Conservation (phyloP, 2,797 vertebrate genomes). For the Eospalax fontanierii region DNA sequence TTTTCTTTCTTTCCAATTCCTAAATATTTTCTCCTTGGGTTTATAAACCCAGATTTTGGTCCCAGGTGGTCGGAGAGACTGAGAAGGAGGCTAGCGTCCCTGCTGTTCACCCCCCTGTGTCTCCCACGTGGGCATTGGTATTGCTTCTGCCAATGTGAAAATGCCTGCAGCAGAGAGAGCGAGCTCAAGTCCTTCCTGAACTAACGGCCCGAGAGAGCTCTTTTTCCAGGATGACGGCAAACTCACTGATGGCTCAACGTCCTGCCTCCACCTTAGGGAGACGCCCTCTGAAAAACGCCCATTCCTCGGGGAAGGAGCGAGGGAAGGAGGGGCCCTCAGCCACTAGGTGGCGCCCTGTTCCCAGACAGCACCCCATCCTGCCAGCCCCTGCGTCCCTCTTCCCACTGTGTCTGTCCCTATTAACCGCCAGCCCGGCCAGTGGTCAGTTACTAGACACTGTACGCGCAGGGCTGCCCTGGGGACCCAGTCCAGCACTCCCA, state of each 20-base stretch:
- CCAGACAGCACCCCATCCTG: too few species aligned
- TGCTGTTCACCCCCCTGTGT: neutral
- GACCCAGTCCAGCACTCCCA: neutral
- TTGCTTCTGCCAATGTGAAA: neutral
- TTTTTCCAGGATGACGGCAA: neutral
- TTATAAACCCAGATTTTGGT: neutral
- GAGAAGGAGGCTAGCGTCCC: neutral
- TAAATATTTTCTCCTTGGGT: neutral
- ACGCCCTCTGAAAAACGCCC: neutral
- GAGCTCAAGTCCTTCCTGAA: neutral
- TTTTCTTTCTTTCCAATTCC: accelerated
- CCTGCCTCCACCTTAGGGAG: neutral
- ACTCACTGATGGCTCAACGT: neutral
- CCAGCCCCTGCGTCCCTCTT: neutral
- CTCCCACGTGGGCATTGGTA: too few species aligned
- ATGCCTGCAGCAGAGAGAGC: neutral
- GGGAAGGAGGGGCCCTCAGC: neutral
- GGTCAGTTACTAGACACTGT: neutral
- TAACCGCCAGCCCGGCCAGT: neutral
- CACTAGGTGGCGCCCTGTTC: neutral
- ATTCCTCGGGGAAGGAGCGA: neutral
- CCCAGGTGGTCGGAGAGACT: neutral
- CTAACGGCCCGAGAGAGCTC: neutral
- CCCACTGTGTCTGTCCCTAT: neutral
- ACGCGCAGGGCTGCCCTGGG: neutral